Conservation (phyloP, 2,797 vertebrate genomes). For the Discoglossus pictus region DNA sequence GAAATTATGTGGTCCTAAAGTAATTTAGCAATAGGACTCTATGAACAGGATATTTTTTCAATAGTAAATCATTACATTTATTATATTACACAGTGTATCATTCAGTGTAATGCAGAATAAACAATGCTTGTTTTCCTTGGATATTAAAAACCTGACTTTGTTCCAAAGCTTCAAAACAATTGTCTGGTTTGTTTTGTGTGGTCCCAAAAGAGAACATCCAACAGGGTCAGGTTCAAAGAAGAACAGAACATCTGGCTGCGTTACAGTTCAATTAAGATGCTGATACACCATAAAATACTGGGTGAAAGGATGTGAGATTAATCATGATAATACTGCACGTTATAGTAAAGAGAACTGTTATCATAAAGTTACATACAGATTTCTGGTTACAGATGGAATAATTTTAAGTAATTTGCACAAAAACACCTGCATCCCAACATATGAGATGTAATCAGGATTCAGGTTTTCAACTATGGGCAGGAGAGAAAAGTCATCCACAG, state of each 20-base stretch:
- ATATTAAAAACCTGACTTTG: not conserved
- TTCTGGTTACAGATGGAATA: too few species aligned
- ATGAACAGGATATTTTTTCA: not conserved
- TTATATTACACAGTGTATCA: slow-evolving; percentile 13
- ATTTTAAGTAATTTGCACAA: too few species aligned
- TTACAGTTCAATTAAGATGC: slow-evolving; percentile 13
- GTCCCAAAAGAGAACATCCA: slow-evolving; percentile 20
- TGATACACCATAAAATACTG: not conserved
- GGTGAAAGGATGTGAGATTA: not conserved
- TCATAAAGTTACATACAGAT: too few species aligned
- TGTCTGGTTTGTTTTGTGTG: slow-evolving; percentile 16
- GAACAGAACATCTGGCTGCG: slow-evolving; percentile 17
- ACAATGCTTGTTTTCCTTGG: slow-evolving; percentile 24
- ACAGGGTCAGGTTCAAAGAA: slow-evolving; percentile 14
- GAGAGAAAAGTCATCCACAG: too few species aligned
- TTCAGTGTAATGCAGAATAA: slow-evolving; percentile 15
- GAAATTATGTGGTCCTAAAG: too few species aligned
- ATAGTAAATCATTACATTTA: not conserved
- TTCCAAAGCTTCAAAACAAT: slow-evolving; percentile 19
- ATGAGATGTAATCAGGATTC: too few species aligned
- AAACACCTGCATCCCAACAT: too few species aligned
- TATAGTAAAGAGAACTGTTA: too few species aligned
- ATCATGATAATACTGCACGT: too few species aligned
- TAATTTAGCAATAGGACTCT: too few species aligned
- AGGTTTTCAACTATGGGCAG: too few species aligned